Evolutionary conservation across 2,797 vertebrate genomes (phyloP).

Genomic region (Takifugu ocellatus): DNA sequence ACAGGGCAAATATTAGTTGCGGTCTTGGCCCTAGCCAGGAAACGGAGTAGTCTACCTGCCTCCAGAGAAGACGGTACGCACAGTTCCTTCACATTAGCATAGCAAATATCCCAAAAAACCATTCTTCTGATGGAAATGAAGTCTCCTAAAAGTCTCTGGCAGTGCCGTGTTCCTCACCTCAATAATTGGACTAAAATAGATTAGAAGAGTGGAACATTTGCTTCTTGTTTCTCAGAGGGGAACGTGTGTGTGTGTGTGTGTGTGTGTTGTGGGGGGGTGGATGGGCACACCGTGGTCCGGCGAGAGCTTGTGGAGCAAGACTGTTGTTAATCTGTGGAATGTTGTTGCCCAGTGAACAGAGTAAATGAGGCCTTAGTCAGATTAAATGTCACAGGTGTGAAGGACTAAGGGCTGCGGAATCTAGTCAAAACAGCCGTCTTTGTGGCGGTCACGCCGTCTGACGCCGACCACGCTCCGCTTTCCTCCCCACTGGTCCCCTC

Average conservation of each 20-base stretch:
- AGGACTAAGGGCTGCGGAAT: slow-evolving; percentile 65
- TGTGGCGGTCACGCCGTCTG: slow-evolving; percentile 54
- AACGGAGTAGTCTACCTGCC: slow-evolving; percentile 25
- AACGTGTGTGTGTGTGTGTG: too few species aligned
- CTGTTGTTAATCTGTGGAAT: slow-evolving; percentile 68
- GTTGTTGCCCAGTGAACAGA: slow-evolving; percentile 67
- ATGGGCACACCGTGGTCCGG: slow-evolving; percentile 31
- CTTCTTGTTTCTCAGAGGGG: slow-evolving; percentile 26
- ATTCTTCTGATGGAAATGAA: slow-evolving; percentile 7
- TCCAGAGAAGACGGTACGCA: slow-evolving; percentile 31
- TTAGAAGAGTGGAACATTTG: slow-evolving; percentile 12
- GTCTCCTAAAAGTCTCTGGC: slow-evolving; percentile 12
- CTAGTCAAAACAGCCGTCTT: slow-evolving; percentile 67
- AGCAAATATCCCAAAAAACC: slow-evolving; percentile 55
- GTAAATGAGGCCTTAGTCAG: slow-evolving; percentile 68
- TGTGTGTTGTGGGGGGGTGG: slow-evolving; percentile 17
- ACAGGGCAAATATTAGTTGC: slow-evolving; percentile 39
- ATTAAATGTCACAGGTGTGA: slow-evolving; percentile 74
- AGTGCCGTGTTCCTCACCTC: slow-evolving; percentile 4
- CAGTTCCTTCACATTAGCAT: slow-evolving; percentile 52
- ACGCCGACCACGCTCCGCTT: slow-evolving; percentile 25
- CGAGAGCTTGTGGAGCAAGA: slow-evolving; percentile 41
- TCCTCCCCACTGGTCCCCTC: slow-evolving; percentile 21
- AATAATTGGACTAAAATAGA: slow-evolving; percentile 12
- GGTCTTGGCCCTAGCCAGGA: slow-evolving; percentile 29